A percentile compares a stretch with the other conserved stretches of the same genome.
Conservation (phyloP, 1,140 invertebrate species). For the Drosophila serrata region DNA sequence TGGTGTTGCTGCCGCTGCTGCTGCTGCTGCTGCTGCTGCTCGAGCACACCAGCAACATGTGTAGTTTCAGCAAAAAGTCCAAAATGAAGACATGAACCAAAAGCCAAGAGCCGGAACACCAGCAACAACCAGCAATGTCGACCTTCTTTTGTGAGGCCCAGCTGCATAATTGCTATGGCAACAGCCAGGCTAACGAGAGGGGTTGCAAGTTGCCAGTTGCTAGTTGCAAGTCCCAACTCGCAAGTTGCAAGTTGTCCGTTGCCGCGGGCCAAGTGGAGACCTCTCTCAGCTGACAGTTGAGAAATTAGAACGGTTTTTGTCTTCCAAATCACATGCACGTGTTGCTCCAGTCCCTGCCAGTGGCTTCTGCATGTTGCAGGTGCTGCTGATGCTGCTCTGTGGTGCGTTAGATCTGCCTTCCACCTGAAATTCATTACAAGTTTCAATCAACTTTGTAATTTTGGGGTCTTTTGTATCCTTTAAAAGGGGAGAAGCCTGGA, state of each 20-base stretch:
- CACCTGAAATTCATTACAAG: constrained; percentile 16
- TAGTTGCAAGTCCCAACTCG: constrained; percentile 2
- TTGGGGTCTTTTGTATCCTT: constrained; percentile 21
- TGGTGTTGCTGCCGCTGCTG: constrained; percentile 43
- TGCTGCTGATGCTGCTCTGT: constrained; percentile 34
- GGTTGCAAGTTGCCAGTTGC: constrained; percentile 23
- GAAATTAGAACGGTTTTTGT: constrained; percentile 83
- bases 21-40: constrained; percentile 42
- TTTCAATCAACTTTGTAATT: constrained; percentile 60
- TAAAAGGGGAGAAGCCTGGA: background rate
- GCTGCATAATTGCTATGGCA: constrained; percentile 79
- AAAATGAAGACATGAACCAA: constrained; percentile 77
- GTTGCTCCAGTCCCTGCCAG: constrained; percentile 49
- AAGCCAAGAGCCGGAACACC: constrained; percentile 32
- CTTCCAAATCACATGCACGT: constrained; percentile 80
- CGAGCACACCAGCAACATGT: constrained; percentile 70
- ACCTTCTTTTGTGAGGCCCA: constrained; percentile 78
- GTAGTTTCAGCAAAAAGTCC: constrained; percentile 63
- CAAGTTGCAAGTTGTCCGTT: constrained; percentile 18
- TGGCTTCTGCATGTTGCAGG: constrained; percentile 35
- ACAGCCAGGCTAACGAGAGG: constrained; percentile 71
- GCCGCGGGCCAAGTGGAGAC: constrained; percentile 39
- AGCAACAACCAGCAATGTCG: constrained; percentile 53
- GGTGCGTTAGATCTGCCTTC: constrained; percentile 51
- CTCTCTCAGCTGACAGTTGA: constrained; percentile 78